A percentile compares a stretch with the other conserved stretches of the same genome.
phyloP scores from a whole-genome alignment of 35 echinoderm and acorn worm genomes.

The Ptychodera flava region DNA sequence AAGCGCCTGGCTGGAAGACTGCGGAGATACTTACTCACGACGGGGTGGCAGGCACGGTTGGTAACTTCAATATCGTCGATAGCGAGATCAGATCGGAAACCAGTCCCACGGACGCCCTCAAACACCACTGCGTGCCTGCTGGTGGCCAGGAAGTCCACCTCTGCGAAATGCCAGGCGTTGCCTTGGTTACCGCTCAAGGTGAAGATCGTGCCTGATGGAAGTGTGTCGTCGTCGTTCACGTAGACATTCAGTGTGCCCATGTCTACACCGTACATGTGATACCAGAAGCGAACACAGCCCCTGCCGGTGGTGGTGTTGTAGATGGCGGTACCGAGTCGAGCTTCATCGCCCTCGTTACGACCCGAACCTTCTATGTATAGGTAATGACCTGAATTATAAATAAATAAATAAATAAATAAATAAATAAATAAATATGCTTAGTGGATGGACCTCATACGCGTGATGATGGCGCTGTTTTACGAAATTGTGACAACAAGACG shows the following conservation, averaged over 20 bases:
- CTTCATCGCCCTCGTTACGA: background rate
- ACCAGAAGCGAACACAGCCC: constrained; percentile 74
- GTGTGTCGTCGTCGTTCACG: background rate
- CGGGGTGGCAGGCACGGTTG: constrained; percentile 3
- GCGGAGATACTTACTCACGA: too few species aligned
- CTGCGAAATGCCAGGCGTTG: constrained; percentile 8
- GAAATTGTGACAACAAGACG: too few species aligned
- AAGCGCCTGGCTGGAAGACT: too few species aligned
- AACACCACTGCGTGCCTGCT: constrained; percentile 16
- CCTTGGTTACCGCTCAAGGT: constrained; percentile 15
- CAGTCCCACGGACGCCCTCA: constrained; percentile 17
- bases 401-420: too few species aligned
- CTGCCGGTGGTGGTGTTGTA: constrained; percentile 3
- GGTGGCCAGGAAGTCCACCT: background rate
- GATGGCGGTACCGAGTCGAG: background rate
- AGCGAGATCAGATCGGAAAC: constrained; percentile 19
- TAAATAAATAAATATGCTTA: too few species aligned
- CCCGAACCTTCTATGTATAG: background rate
- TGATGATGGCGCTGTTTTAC: too few species aligned
- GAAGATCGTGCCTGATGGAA: background rate
- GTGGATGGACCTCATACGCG: too few species aligned
- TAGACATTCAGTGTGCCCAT: constrained; percentile 30
- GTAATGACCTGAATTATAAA: too few species aligned
- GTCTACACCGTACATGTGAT: constrained; percentile 66
- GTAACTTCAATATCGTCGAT: constrained; percentile 28